Evolutionary conservation across 2,113 vertebrate species (phyloP).

Genomic region (Isurus oxyrinchus): DNA sequence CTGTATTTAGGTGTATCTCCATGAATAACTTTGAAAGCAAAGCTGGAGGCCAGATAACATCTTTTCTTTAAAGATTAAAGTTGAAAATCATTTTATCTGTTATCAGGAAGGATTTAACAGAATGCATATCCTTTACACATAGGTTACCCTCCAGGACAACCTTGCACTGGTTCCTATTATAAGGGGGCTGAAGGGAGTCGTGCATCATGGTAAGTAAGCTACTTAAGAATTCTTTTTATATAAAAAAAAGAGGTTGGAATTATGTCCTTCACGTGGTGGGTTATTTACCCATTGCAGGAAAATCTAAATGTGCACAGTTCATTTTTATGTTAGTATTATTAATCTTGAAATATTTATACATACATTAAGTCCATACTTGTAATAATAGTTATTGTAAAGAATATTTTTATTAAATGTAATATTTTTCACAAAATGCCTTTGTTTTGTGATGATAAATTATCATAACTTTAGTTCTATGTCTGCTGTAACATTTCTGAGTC

Average conservation of each 20-base stretch:
- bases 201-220: constrained; percentile 88
- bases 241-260: constrained; percentile 45
- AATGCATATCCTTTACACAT: constrained; percentile 56
- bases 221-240: constrained; percentile 42
- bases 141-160: constrained; percentile 88
- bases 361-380: background rate
- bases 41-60: constrained; percentile 48
- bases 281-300: constrained; percentile 37
- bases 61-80: constrained; percentile 51
- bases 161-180: constrained; percentile 88
- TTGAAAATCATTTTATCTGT: constrained; percentile 52
- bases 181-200: constrained; percentile 88
- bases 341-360: background rate
- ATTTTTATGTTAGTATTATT: background rate
- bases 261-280: constrained; percentile 45
- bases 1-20: background rate
- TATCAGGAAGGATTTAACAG: constrained; percentile 60
- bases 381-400: background rate
- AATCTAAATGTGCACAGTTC: background rate
- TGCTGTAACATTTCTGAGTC: background rate
- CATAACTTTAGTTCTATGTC: background rate
- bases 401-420: background rate
- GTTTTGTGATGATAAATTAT: background rate
- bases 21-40: constrained; percentile 42
- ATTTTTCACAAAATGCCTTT: background rate